A percentile compares a stretch with the other conserved stretches of the same genome.
Conservation (phyloP, 1,140 invertebrate genomes). For the Bombus superbus region DNA sequence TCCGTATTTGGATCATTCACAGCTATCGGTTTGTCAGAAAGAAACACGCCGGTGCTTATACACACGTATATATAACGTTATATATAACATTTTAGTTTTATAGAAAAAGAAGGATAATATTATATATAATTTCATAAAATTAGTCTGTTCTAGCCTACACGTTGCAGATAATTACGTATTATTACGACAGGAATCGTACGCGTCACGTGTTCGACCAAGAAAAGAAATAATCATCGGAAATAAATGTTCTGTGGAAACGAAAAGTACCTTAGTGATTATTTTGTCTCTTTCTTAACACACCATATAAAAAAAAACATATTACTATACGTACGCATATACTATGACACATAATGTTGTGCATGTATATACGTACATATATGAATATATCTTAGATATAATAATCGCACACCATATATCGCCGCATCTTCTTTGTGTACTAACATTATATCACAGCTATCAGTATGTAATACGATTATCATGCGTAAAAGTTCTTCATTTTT, state of each 20-base stretch:
- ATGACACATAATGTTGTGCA: background rate
- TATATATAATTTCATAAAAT: background rate
- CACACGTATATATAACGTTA: background rate
- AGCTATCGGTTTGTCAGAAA: background rate
- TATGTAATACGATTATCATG: constrained; percentile 38
- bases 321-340: constrained; percentile 22
- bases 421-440: constrained; percentile 61
- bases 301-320: constrained; percentile 15
- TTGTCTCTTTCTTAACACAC: constrained; percentile 75
- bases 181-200: constrained; percentile 59
- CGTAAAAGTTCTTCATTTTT: constrained; percentile 23
- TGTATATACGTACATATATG: constrained; percentile 29
- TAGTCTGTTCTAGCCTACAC: background rate
- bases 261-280: constrained; percentile 77
- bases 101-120: background rate
- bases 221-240: constrained; percentile 71
- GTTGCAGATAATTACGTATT: background rate
- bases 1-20: background rate
- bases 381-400: constrained; percentile 44
- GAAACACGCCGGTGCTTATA: background rate
- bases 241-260: constrained; percentile 77
- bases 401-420: constrained; percentile 55
- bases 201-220: constrained; percentile 55
- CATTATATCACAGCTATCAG: constrained; percentile 48
- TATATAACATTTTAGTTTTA: background rate